Evolutionary conservation across 2,113 vertebrate species (phyloP).

Genomic region (Stomatorhinus ivindoensis): DNA sequence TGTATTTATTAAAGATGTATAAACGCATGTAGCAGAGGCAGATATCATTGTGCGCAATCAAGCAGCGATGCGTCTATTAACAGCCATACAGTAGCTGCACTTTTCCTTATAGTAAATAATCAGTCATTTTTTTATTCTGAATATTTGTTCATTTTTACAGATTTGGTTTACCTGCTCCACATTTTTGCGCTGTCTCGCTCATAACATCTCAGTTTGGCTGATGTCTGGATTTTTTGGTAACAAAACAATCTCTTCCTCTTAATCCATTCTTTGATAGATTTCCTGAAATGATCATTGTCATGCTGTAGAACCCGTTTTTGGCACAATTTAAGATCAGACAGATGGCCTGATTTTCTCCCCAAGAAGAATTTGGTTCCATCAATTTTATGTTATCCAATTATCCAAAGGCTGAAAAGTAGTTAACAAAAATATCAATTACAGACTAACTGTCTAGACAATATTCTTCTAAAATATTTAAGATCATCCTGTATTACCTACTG

Average conservation of each 20-base stretch:
- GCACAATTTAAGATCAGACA: not conserved
- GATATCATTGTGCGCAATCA: not conserved
- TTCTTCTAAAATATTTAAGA: not conserved
- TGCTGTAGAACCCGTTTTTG: not conserved
- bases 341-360: constrained; percentile 45
- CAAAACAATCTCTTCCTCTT: not conserved
- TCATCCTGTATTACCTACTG: not conserved
- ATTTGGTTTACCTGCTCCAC: not conserved
- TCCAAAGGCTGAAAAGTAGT: constrained; percentile 47
- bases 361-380: constrained; percentile 48
- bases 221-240: not conserved
- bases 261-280: not conserved
- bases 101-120: not conserved
- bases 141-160: not conserved
- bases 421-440: not conserved
- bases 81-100: not conserved
- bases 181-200: not conserved
- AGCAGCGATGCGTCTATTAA: not conserved
- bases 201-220: not conserved
- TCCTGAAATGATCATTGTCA: not conserved
- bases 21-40: not conserved
- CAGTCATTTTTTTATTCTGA: not conserved
- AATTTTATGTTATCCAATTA: constrained; percentile 37
- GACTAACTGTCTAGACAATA: not conserved
- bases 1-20: not conserved